Evolutionary conservation across 2,797 vertebrate species (phyloP).

Genomic region (Taeniopygia guttata): DNA sequence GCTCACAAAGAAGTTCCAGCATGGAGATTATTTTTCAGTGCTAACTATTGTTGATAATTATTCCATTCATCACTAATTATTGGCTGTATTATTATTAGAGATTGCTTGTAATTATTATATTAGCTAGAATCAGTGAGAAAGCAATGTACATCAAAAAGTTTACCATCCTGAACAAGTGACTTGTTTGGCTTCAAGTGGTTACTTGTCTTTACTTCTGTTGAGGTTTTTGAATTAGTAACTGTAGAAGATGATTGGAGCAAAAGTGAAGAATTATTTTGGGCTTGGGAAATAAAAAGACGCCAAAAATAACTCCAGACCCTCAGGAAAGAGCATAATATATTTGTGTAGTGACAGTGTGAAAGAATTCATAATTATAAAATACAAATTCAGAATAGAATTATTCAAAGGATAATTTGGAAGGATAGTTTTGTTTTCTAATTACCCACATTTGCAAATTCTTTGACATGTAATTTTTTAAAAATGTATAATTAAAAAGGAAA

Average conservation of each 20-base stretch:
- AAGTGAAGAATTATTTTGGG: neutral
- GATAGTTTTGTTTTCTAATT: neutral
- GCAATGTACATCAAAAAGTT: neutral
- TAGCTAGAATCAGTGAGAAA: neutral
- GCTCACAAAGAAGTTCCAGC: neutral
- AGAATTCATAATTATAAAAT: neutral
- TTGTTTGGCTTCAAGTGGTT: neutral
- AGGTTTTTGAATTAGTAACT: neutral
- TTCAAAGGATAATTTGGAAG: neutral
- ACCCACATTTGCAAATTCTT: neutral
- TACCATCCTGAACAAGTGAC: neutral
- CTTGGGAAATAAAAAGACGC: neutral
- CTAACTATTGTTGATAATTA: neutral
- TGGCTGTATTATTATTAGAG: neutral
- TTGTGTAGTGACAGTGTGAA: neutral
- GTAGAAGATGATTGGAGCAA: neutral
- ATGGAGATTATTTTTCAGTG: neutral
- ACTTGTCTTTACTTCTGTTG: neutral
- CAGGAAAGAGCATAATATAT: neutral
- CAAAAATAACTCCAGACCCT: neutral
- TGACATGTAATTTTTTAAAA: accelerated
- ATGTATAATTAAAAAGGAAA: neutral
- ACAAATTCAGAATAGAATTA: neutral
- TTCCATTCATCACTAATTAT: conserved; percentile 4
- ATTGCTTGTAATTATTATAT: conserved; percentile 7